These are phyloP conservation scores for Chiroxiphia lanceolata DNA, from an alignment of 2,797 vertebrate species.

Conservation along the genomic window DNA sequence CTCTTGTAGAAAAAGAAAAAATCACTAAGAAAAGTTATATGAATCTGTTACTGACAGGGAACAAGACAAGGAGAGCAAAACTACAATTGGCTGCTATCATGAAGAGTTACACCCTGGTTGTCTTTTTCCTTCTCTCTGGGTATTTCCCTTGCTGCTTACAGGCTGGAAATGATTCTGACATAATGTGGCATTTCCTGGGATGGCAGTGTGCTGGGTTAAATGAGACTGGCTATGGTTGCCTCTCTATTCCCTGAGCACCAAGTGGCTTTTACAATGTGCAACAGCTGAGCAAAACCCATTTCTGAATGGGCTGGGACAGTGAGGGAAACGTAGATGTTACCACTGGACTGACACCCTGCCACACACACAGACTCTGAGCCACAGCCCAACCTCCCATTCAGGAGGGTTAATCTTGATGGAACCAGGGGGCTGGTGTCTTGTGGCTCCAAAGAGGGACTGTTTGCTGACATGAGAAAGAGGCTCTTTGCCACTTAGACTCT, in stretches of 20 bases:
- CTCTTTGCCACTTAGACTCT: neutral
- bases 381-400: neutral
- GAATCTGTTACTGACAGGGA: neutral
- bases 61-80: neutral
- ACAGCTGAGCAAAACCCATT: neutral
- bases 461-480: neutral
- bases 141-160: neutral
- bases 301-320: neutral
- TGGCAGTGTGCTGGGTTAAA: neutral
- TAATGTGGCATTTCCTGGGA: neutral
- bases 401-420: neutral
- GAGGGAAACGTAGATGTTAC: neutral
- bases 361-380: neutral
- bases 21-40: neutral
- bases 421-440: neutral
- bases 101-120: neutral
- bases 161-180: slow-evolving; percentile 9
- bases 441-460: neutral
- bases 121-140: neutral
- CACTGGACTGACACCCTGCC: neutral
- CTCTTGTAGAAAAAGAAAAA: neutral
- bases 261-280: neutral
- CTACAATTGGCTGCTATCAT: neutral
- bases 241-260: neutral
- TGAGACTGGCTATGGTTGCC: neutral